phyloP scores from a whole-genome alignment of 2,888 invertebrate genomes.

The Chloroclystis v-ata region DNA sequence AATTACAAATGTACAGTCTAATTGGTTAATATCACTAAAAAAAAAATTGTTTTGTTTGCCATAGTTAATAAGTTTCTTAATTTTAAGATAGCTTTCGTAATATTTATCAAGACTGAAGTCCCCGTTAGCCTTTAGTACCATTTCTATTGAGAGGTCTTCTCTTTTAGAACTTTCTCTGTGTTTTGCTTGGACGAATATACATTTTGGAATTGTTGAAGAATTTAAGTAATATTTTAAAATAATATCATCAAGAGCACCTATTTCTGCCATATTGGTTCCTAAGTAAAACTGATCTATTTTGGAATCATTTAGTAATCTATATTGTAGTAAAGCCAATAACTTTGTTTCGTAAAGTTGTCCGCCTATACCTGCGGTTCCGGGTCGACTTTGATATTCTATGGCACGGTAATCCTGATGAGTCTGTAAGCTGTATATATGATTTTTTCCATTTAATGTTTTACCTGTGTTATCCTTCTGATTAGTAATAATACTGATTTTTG shows the following conservation, averaged over 20 bases:
- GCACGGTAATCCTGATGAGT: no score
- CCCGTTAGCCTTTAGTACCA: conserved; percentile 1
- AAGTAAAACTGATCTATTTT: conserved; percentile 7
- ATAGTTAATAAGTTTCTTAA: neutral
- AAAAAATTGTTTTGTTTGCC: neutral
- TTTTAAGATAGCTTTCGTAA: conserved; percentile 6
- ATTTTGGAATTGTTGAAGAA: conserved; percentile 14
- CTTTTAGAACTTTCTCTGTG: conserved; percentile 5
- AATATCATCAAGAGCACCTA: conserved; percentile 34
- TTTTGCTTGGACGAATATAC: conserved; percentile 33
- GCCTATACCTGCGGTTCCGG: conserved; percentile 8
- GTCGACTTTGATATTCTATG: neutral
- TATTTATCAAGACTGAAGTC: conserved; percentile 10
- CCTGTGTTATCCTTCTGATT: no score
- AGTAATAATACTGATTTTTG: no score
- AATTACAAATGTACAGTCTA: conserved; percentile 5
- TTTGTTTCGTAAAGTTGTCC: conserved; percentile 12
- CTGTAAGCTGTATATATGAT: no score
- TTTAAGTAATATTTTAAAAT: conserved; percentile 27
- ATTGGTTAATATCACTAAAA: neutral
- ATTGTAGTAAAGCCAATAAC: conserved; percentile 6
- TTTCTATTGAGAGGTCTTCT: conserved; percentile 1
- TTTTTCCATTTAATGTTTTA: no score
- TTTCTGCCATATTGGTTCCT: conserved; percentile 13
- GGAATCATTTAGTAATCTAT: conserved; percentile 18